These are phyloP conservation scores for Drosophila tropicalis DNA, from an alignment of 1,140 invertebrate genomes.

Conservation along the genomic window DNA sequence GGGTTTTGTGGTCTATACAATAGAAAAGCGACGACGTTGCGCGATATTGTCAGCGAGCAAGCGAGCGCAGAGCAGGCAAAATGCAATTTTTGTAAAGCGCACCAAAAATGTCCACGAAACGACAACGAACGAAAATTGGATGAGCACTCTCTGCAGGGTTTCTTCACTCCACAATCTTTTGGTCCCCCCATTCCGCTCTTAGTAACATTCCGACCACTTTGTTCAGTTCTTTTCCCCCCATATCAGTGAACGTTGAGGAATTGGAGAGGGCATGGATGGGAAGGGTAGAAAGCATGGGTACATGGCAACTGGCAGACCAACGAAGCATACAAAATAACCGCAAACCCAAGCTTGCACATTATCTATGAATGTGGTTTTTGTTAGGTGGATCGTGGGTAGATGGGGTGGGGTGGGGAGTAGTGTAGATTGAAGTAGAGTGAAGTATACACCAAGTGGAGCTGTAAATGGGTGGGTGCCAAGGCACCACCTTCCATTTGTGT, in stretches of 20 bases:
- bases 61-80: conserved; percentile 37
- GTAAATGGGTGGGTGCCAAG: background rate
- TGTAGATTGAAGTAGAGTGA: background rate
- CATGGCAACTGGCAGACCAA: conserved; percentile 68
- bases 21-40: conserved; percentile 71
- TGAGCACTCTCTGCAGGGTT: conserved; percentile 46
- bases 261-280: background rate
- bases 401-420: conserved; percentile 6
- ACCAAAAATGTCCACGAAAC: conserved; percentile 66
- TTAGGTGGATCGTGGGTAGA: conserved; percentile 38
- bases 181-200: background rate
- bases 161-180: background rate
- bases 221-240: conserved; percentile 23
- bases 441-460: background rate
- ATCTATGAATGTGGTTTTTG: conserved; percentile 75
- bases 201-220: conserved; percentile 19
- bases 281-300: conserved; percentile 31
- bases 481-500: conserved; percentile 13
- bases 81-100: conserved; percentile 75
- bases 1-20: conserved; percentile 44
- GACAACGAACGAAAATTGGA: conserved; percentile 78
- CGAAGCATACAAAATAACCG: conserved; percentile 78
- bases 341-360: conserved; percentile 77
- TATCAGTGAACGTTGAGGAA: conserved; percentile 1
- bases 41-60: conserved; percentile 70